Evolutionary conservation across 1,140 invertebrate species (phyloP).

Genomic region (Drosophila guanche): DNA sequence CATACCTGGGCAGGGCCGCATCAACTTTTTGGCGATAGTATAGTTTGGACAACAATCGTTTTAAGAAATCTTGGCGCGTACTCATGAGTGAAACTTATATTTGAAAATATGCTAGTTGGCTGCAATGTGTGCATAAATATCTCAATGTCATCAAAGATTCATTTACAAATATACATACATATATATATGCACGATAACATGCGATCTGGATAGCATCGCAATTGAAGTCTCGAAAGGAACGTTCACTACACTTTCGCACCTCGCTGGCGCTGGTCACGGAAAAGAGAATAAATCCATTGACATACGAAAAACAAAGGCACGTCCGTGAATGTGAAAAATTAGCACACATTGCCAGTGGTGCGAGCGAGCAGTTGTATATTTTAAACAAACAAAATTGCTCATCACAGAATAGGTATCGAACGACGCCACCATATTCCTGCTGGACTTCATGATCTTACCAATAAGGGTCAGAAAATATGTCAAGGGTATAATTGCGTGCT

Average conservation of each 20-base stretch:
- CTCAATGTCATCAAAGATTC: no score
- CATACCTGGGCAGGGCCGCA: no score
- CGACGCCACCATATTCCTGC: conserved; percentile 9
- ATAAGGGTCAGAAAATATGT: conserved; percentile 35
- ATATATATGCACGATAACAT: not conserved
- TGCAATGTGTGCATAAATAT: no score
- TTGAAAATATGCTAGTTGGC: no score
- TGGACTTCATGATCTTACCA: conserved; percentile 18
- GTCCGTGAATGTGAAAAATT: conserved; percentile 46
- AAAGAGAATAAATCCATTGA: not conserved
- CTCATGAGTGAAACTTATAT: no score
- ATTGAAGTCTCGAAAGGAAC: conserved; percentile 23
- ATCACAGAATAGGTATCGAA: not conserved
- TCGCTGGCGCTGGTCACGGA: conserved; percentile 48
- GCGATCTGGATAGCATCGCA: conserved; percentile 16
- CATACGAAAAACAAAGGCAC: not conserved
- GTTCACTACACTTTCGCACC: conserved; percentile 60
- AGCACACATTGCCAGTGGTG: conserved; percentile 50
- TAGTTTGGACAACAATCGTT: no score
- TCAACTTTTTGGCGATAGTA: no score
- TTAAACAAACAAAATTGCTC: conserved; percentile 64
- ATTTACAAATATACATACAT: no score
- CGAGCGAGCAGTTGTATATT: conserved; percentile 58
- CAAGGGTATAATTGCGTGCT: conserved; percentile 1
- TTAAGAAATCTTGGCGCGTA: no score